phyloP scores from a whole-genome alignment of 2,113 vertebrate species.

The Centropus unirufus region DNA sequence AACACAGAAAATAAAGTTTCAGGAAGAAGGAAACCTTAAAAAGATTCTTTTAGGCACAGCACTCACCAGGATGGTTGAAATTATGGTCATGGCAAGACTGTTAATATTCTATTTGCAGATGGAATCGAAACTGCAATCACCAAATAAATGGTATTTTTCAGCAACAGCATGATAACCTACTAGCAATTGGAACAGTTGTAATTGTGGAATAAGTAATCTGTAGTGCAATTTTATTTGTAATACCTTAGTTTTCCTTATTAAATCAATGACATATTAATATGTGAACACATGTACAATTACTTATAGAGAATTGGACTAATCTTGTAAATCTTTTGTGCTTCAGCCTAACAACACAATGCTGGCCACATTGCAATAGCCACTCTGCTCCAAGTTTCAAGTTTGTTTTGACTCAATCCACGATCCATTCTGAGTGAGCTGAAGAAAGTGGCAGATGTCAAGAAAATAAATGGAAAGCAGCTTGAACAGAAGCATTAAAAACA shows the following conservation, averaged over 20 bases:
- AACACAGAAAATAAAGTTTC: neutral
- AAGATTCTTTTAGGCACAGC: neutral
- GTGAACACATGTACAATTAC: neutral
- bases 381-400: neutral
- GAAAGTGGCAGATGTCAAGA: neutral
- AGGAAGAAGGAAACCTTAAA: neutral
- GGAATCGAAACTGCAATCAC: neutral
- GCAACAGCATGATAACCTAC: neutral
- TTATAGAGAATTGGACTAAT: neutral
- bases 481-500: neutral
- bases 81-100: neutral
- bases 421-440: neutral
- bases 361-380: rapidly evolving
- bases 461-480: neutral
- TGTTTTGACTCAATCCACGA: neutral
- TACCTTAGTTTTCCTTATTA: neutral
- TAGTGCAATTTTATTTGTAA: neutral
- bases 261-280: neutral
- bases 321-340: neutral
- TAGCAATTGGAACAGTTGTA: neutral
- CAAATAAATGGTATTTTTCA: neutral
- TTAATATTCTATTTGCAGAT: neutral
- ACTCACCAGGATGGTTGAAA: neutral
- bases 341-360: neutral
- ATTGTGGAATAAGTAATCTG: neutral